Base-by-base conservation (phyloP, 2,888 invertebrate genomes). In the Caenorhabditis sinica region DNA sequence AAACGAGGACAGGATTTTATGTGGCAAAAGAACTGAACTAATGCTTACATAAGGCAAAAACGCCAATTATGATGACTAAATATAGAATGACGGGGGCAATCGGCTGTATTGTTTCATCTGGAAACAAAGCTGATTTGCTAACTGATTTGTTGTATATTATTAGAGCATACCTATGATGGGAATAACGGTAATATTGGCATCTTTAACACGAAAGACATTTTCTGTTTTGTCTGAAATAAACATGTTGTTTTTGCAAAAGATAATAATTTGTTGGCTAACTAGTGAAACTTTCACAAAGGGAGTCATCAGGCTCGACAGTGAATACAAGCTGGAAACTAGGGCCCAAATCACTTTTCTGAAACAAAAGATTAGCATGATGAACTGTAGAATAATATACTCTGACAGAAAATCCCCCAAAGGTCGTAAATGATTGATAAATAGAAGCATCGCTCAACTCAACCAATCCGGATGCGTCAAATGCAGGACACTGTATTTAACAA, bases 401-500 rank as follows among this genome's bases (percentile, higher is more conserved):
- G 3, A 63, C 6, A 8, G 63, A 43, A 23, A 63, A 63, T 23
- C 63, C 40, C 13, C 23, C 63, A 63, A 63, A 40, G 4, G 17
- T 66, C 1, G 75, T 58, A 23, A 75, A 75, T 23, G 43, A 45
- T 23, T 75, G 75, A 58, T 66, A 75, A 17, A 45, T 58, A n/a
- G 30, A 63, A n/a, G 23, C 33, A 45, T 66, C 33, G 3, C 53
- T 66, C 20, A 45, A 58, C 9, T 75, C 75, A 6, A 43, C n/a
- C 5, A 56, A 6, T n/a, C 75, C 75, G 30, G 75, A 8, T 28
- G 56, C 28, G 20, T 75, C 75, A 58, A 66, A 75, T 2, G 53
- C 65, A 4, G 75, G 75, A 33, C 75, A 75, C 75, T 75, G 33
- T n/a, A n/a, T n/a, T n/a, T n/a, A n/a, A n/a, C n/a, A n/a, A n/a